Evolutionary conservation across 2,888 invertebrate genomes (phyloP), one percentile per base, ranked within the genome.

Genomic region (Synergus umbraculus): DNA sequence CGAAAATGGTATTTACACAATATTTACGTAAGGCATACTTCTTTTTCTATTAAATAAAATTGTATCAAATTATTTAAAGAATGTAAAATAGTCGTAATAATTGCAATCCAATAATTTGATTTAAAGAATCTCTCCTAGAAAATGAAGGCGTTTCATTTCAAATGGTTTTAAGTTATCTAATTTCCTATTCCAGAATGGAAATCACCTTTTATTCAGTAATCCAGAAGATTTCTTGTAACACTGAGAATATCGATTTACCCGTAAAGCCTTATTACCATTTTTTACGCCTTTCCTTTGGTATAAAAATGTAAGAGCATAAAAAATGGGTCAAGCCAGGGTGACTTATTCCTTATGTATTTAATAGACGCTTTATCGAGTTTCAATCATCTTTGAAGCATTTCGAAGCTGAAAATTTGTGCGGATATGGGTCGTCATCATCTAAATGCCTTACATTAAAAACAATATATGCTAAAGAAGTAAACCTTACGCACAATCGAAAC

Each of bases 1-100:
- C 81, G 15, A 76, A 37, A 29, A 13, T 43, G 43, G 58, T 76
- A 63, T 44, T 69, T 49, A 69, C 69, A 69, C 46, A 69, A 49
- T 22, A 22, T 69, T 22, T 49, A 22, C 22, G 49, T 49, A 69
- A 69, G 69, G 46, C 46, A 13, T 49, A 29, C 69, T 69, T 69
- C 46, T 69, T 13, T 22, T 49, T 69, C 15, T 49, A 5, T 13
- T 54, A 7, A 54, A 54, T n/a, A n/a, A 54, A 49, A 4, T 15
- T 15, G 4, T 8, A n/a, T 54, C 0, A n/a, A n/a, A 54, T 54
- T 54, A 3, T 54, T 9, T 9, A 9, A 8, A 9, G 8, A 54
- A 8, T n/a, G 8, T n/a, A n/a, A 9, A 49, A 54, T 37, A 37
- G 5, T 5, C 37, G 37, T 37, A 37, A 37, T 37, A 37, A 37